A percentile compares a stretch with the other conserved stretches of the same genome.
Evolutionary conservation across 1,140 invertebrate genomes (phyloP).

Genomic region (Bilobella aurantiaca): DNA sequence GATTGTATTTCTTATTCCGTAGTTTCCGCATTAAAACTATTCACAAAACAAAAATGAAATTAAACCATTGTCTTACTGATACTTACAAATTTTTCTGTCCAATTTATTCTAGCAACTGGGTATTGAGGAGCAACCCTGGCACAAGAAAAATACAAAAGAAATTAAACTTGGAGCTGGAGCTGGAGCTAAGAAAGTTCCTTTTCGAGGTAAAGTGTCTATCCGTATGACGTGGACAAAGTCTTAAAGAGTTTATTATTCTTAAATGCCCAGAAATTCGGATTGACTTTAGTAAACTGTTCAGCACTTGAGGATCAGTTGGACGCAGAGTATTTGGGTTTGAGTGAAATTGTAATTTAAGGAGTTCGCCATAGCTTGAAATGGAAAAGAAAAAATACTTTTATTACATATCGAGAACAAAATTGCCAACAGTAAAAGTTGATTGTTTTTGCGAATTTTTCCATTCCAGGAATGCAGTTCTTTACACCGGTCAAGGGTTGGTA

Average conservation of each 20-base stretch:
- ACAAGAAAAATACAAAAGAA: constrained; percentile 17
- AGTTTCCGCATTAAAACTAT: no score
- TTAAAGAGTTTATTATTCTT: not conserved
- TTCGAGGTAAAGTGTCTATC: constrained; percentile 25
- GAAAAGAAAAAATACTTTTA: no score
- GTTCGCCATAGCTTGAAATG: no score
- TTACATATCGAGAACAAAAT: no score
- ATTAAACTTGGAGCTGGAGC: constrained; percentile 6
- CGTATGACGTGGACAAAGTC: not conserved
- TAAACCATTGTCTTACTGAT: constrained; percentile 2
- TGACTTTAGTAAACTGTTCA: not conserved
- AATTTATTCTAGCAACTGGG: constrained; percentile 28
- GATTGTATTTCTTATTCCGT: no score
- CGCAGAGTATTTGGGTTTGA: not conserved
- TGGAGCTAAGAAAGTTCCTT: constrained; percentile 30
- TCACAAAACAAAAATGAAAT: no score
- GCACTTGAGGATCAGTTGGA: not conserved
- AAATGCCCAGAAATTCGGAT: constrained; percentile 4
- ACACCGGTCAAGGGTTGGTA: constrained; percentile 76
- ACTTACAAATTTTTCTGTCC: not conserved
- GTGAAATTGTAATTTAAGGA: not conserved
- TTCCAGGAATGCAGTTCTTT: constrained; percentile 65
- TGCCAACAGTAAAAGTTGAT: no score
- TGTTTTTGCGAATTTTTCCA: constrained; percentile 11
- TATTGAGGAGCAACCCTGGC: constrained; percentile 32